phyloP scores from a whole-genome alignment of 2,797 vertebrate genomes.

The Sebastes kiyomatsui region DNA sequence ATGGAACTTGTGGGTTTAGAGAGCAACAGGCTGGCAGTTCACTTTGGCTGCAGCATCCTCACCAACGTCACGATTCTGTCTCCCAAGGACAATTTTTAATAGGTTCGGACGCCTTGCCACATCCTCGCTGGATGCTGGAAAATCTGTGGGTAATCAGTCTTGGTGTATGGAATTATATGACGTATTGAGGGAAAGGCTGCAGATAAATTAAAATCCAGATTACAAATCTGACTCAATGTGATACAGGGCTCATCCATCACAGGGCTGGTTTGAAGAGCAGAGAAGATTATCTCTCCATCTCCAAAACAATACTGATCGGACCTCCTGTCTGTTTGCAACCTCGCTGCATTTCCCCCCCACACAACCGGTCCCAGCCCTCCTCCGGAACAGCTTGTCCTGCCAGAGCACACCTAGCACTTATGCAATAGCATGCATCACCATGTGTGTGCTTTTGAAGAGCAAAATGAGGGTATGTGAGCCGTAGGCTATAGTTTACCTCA shows the following conservation, averaged over 20 bases:
- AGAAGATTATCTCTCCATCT: neutral
- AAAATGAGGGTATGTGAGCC: neutral
- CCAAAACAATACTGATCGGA: neutral
- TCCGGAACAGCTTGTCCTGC: slow-evolving; percentile 62
- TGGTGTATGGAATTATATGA: slow-evolving; percentile 15
- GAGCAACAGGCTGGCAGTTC: neutral
- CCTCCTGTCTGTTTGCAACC: slow-evolving; percentile 10
- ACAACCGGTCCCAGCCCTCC: neutral
- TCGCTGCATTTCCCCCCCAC: neutral
- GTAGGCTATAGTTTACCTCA: neutral
- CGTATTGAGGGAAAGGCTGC: slow-evolving; percentile 3
- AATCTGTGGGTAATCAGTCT: slow-evolving; percentile 25
- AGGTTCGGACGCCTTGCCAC: slow-evolving; percentile 6
- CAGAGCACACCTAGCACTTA: slow-evolving; percentile 66
- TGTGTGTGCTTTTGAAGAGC: neutral
- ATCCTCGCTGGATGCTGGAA: slow-evolving; percentile 31
- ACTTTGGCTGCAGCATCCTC: slow-evolving; percentile 19
- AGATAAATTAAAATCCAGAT: slow-evolving; percentile 39
- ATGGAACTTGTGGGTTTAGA: slow-evolving; percentile 27
- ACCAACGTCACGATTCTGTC: slow-evolving; percentile 11
- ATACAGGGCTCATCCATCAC: slow-evolving; percentile 30
- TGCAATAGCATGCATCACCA: slow-evolving; percentile 39
- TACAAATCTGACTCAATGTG: slow-evolving; percentile 26
- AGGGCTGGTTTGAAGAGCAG: neutral
- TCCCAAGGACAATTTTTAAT: slow-evolving; percentile 1